Evolutionary conservation across 2,888 invertebrate genomes (phyloP).

Genomic region (Ichneumon xanthorius): DNA sequence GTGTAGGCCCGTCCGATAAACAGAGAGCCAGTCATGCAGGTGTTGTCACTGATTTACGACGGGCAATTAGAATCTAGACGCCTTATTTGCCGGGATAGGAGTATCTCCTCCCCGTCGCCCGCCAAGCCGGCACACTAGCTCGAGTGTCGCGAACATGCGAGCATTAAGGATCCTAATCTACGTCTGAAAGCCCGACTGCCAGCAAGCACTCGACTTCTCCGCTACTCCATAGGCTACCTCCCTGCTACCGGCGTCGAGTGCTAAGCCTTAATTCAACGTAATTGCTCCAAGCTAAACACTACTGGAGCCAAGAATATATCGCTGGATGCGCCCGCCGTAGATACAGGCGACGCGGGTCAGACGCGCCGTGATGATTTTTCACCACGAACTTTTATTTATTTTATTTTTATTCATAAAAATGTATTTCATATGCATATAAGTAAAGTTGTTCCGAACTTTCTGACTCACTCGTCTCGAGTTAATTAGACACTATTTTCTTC

Average conservation of each 20-base stretch:
- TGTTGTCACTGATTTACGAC: constrained; percentile 84
- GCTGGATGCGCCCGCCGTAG: constrained; percentile 19
- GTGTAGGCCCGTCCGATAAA: constrained; percentile 78
- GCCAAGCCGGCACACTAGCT: constrained; percentile 62
- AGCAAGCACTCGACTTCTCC: constrained; percentile 61
- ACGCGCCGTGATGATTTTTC: background rate
- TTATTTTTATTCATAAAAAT: no score
- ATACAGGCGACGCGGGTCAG: constrained; percentile 13
- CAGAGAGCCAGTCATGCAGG: constrained; percentile 82
- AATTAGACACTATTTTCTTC: no score
- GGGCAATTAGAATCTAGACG: constrained; percentile 84
- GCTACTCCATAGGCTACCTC: constrained; percentile 27
- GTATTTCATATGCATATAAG: no score
- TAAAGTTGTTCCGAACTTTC: no score
- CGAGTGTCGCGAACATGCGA: constrained; percentile 81
- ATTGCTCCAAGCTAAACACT: constrained; percentile 59
- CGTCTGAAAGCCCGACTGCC: constrained; percentile 75
- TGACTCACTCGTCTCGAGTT: no score
- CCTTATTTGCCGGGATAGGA: constrained; percentile 81
- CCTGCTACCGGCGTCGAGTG: constrained; percentile 50
- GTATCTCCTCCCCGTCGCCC: constrained; percentile 27
- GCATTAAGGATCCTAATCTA: constrained; percentile 83
- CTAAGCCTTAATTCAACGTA: constrained; percentile 63
- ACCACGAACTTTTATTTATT: background rate
- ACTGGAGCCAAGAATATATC: constrained; percentile 35